Base-by-base conservation (phyloP, 53 echinoderm and acorn worm genomes). In the Temnopleurus reevesii region DNA sequence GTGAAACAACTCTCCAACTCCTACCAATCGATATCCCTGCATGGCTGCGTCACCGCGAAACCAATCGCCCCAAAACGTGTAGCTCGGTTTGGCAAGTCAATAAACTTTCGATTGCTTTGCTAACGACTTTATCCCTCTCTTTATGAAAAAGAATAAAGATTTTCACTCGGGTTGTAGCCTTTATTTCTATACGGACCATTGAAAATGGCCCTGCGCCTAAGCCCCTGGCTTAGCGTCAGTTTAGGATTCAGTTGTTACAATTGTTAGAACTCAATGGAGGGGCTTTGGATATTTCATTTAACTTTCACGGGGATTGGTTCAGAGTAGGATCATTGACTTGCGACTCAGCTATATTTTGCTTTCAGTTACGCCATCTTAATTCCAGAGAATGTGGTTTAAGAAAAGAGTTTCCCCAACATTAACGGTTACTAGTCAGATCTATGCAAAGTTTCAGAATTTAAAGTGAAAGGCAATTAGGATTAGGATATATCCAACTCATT, bases 81-180 rank as follows among this genome's bases (percentile, higher is more conserved):
- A 80, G 15, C 28, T 1, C 2, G 80, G 49, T 6, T 80, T 47
- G 9, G 8, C 29, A 15, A 46, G 80, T 80, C 80, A 80, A 80
- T 80, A 80, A 80, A 80, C 80, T 80, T 80, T 80, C 80, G 80
- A 80, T 80, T 80, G 80, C 47, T 49, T 80, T 51, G 26, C 80
- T 80, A 28, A 46, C 80, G 28, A 47, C 51, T 80, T 80, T 80
- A 46, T 47, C 80, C 51, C 29, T 26, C 80, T 51, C 46, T 80
- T 80, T 80, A 28, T 12, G 43, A 71, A 41, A 41, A 21, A 71
- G 43, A 21, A 41, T 19, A 71, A 71, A 71, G 71, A 38, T 8
- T 71, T 36, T 41, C 41, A 23, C 71, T 71, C 71, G 9, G 36
- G 21, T 71, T n/a, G 8, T 19, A 71, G 71, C 23, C 71, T 19